Evolutionary conservation across 1,140 invertebrate genomes (phyloP).

Genomic region (Triops cancriformis): DNA sequence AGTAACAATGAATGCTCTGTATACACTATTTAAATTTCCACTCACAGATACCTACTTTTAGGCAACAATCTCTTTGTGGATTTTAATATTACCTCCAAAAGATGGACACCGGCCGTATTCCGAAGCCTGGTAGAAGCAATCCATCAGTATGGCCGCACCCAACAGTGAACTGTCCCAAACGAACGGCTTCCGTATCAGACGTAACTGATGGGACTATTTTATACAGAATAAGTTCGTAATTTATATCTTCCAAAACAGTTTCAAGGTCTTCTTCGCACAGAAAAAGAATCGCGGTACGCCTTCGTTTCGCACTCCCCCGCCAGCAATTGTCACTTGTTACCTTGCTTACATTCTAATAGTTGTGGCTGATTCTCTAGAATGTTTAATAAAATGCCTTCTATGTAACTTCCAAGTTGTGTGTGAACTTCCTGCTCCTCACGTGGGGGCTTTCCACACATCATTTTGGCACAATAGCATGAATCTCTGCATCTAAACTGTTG

Average conservation of each 20-base stretch:
- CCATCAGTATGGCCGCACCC: background rate
- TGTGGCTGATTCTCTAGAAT: constrained; percentile 95
- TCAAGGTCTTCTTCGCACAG: no score
- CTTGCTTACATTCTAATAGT: constrained; percentile 55
- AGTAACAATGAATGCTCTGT: no score
- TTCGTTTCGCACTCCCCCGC: background rate
- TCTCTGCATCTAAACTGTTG: constrained; percentile 75
- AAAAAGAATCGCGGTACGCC: no score
- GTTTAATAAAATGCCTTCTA: constrained; percentile 83
- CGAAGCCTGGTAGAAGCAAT: background rate
- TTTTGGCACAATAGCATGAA: constrained; percentile 82
- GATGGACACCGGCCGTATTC: background rate
- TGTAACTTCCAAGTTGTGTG: constrained; percentile 76
- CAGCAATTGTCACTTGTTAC: background rate
- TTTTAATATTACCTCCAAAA: no score
- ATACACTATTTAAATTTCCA: no score
- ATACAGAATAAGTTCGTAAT: no score
- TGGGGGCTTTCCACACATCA: constrained; percentile 75
- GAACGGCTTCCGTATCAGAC: background rate
- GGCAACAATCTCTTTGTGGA: no score
- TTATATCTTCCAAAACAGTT: no score
- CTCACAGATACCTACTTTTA: no score
- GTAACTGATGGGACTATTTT: background rate
- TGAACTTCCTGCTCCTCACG: constrained; percentile 92
- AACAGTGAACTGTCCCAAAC: background rate